Evolutionary conservation across 2,797 vertebrate genomes (phyloP).

Genomic region (Podarcis siculus): DNA sequence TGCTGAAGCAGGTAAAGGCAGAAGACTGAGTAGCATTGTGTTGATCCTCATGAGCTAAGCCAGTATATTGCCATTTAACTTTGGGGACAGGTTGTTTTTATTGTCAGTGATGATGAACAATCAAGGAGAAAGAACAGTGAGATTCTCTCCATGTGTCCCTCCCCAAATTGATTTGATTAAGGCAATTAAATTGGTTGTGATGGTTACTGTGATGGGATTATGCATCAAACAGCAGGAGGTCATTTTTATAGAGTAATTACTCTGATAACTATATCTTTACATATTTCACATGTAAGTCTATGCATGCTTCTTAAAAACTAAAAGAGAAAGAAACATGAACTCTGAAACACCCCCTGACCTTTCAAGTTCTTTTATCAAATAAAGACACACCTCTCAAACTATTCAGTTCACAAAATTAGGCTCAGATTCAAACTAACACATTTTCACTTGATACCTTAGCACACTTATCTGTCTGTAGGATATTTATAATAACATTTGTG

Average conservation of each 20-base stretch:
- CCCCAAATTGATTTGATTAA: constrained; percentile 12
- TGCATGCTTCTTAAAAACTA: neutral
- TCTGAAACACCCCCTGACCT: neutral
- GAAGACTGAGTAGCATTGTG: neutral
- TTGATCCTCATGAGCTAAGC: neutral
- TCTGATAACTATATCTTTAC: neutral
- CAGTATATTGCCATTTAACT: neutral
- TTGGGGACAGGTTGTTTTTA: constrained; percentile 13
- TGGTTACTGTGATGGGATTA: constrained; percentile 18
- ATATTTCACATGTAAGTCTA: neutral
- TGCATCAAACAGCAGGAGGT: constrained; percentile 5
- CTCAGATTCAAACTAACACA: neutral
- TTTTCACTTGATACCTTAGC: neutral
- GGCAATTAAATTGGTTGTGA: neutral
- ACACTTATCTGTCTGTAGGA: neutral
- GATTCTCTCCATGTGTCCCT: neutral
- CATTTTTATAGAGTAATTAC: neutral
- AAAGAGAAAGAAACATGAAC: neutral
- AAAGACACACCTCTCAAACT: neutral
- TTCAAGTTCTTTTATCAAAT: neutral
- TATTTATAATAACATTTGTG: neutral
- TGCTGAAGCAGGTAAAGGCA: neutral
- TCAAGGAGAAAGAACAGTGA: constrained; percentile 12
- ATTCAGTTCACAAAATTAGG: neutral
- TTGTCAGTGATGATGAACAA: neutral